Percentiles rank a stretch among this genome's conserved stretches.
Conservation (phyloP, 2,888 invertebrate genomes). For the Phorcus lineatus region DNA sequence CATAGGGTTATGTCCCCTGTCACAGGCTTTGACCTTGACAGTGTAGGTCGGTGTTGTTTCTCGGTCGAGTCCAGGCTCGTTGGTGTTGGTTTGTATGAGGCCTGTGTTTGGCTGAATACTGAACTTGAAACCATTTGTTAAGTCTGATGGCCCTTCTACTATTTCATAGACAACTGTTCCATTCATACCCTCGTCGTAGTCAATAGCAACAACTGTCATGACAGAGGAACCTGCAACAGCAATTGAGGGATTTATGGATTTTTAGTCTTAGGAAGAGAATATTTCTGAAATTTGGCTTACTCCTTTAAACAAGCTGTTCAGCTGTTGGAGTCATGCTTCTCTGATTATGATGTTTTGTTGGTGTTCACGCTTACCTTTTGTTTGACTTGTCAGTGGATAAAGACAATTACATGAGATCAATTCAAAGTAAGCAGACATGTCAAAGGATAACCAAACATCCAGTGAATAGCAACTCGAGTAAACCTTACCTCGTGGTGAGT, state of each 20-base stretch:
- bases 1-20: slow-evolving; percentile 75
- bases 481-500: slow-evolving; percentile 86
- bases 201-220: slow-evolving; percentile 84
- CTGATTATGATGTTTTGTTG: no score
- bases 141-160: slow-evolving; percentile 48
- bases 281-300: no score
- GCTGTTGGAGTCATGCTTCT: no score
- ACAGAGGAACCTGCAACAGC: slow-evolving; percentile 31
- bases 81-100: slow-evolving; percentile 62
- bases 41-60: slow-evolving; percentile 81
- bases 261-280: no score
- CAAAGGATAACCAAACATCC: no score
- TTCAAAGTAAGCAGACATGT: no score
- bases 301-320: no score
- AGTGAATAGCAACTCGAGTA: no score
- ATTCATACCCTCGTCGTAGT: slow-evolving; percentile 96
- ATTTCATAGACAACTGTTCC: slow-evolving; percentile 79
- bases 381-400: no score
- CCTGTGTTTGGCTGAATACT: slow-evolving; percentile 60
- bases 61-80: slow-evolving; percentile 59
- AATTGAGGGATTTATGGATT: no score
- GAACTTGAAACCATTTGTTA: slow-evolving; percentile 42
- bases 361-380: no score
- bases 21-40: slow-evolving; percentile 96
- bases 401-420: no score